phyloP scores from a whole-genome alignment of 2,113 vertebrate genomes.

The Ophthalmolycus amberensis region DNA sequence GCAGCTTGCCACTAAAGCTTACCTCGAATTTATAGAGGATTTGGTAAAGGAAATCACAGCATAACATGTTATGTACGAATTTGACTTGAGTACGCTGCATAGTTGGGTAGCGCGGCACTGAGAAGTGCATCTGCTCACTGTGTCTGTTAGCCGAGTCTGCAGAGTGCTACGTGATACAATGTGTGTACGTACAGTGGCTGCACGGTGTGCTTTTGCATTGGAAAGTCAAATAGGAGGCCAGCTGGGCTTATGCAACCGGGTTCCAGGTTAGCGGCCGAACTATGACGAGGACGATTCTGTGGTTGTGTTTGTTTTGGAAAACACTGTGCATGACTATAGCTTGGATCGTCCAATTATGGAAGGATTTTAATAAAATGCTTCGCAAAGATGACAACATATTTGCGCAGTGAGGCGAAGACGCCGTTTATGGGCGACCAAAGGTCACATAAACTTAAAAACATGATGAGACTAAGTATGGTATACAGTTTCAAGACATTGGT shows the following conservation, averaged over 20 bases:
- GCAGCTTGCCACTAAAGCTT: conserved; percentile 69
- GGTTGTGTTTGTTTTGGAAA: neutral
- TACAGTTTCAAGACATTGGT: too few relatives aligned
- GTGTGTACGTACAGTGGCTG: neutral
- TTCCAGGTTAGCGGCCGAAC: neutral
- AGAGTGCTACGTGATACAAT: neutral
- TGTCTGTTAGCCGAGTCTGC: neutral
- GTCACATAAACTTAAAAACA: neutral
- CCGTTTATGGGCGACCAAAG: neutral
- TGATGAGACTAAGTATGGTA: too few relatives aligned
- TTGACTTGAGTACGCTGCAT: conserved; percentile 38
- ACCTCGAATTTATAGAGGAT: conserved; percentile 72
- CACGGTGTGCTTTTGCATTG: neutral
- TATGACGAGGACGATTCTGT: too few relatives aligned
- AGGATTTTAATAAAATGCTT: neutral
- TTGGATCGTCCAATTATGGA: neutral
- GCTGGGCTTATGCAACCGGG: neutral
- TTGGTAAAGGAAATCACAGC: conserved; percentile 67
- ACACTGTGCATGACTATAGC: neutral
- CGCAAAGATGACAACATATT: neutral
- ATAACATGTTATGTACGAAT: conserved; percentile 64
- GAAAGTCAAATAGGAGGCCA: conserved; percentile 3
- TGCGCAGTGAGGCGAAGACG: neutral
- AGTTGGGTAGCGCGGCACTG: neutral
- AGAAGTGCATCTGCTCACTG: conserved; percentile 28